phyloP scores from a whole-genome alignment of 1,140 invertebrate genomes.

The Euura saliciscinereae region DNA sequence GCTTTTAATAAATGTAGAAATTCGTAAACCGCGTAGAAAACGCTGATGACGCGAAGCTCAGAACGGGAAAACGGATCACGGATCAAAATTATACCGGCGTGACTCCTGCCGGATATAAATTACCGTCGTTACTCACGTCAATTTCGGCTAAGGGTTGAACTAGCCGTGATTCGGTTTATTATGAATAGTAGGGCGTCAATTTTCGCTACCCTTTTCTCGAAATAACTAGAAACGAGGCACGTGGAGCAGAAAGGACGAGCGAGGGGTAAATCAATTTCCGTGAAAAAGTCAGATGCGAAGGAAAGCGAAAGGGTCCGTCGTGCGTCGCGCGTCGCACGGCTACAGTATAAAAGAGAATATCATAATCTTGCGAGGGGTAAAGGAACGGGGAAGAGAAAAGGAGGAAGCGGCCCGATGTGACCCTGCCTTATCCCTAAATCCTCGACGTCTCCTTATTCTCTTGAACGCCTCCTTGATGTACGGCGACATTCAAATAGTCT shows the following conservation, averaged over 20 bases:
- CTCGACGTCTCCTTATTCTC: slow-evolving; percentile 25
- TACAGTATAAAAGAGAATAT: not conserved
- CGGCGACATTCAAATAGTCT: slow-evolving; percentile 31
- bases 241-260: not conserved
- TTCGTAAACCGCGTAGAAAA: not conserved
- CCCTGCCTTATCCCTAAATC: slow-evolving; percentile 34
- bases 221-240: not conserved
- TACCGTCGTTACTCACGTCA: not conserved
- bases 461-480: slow-evolving; percentile 33
- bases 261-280: slow-evolving; percentile 23
- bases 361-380: slow-evolving; percentile 11
- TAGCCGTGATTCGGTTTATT: not conserved
- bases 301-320: not conserved
- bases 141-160: not conserved
- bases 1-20: not conserved
- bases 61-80: not conserved
- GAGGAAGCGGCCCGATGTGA: slow-evolving; percentile 13
- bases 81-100: not conserved
- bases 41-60: not conserved
- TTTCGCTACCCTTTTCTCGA: not conserved
- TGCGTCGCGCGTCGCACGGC: too few relatives aligned
- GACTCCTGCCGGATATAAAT: not conserved
- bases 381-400: slow-evolving; percentile 9
- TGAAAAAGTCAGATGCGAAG: not conserved
- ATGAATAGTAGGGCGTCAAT: not conserved